Evolutionary conservation across 2,797 vertebrate genomes (phyloP), one percentile per base, ranked within the genome.

Genomic region (Zenarchopterus dispar): DNA sequence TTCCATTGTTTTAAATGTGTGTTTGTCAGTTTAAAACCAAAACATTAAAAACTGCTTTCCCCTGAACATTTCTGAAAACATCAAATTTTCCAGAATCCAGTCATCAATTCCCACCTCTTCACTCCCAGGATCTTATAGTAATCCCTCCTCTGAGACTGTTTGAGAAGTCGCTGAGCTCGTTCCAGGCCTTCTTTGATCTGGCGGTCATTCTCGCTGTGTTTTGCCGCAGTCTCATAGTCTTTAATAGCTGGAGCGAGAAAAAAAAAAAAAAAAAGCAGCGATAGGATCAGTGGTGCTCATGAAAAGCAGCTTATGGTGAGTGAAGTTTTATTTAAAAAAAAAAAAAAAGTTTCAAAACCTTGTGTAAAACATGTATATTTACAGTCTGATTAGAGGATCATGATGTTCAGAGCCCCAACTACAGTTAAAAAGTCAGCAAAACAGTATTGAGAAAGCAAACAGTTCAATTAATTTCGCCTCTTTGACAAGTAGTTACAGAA

Each of bases 121-220:
- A 99, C 96, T 65, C 98, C 98, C 33, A 99, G 89, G 84, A 99
- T 99, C 92, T 99, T 99, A 77, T 99, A 99, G 82, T 99, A 99
- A 89, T 99, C 97, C 78, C 94, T 95, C 86, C 95, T 98, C 87
- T 96, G 94, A 0, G 97, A 98, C 84, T 99, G 97, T 81, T 98
- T 99, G 80, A 98, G 81, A 55, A 99, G 94, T 67, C 93, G 93
- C 78, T 99, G 96, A 44, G 97, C 97, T 93, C 88, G 95, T 69
- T 99, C 97, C 49, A 98, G 91, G 17, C 95, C 96, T 91, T 99
- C 97, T 67, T 94, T 97, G 72, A 99, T 94, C 89, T 96, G 93
- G 45, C 93, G 96, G 81, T 98, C 97, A 33, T 96, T 96, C 78
- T 99, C 97, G 39, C 90, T 97, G 72, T 95, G 92, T 79, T 97